phyloP scores from a whole-genome alignment of 1,140 invertebrate species.

The Bombus affinis region DNA sequence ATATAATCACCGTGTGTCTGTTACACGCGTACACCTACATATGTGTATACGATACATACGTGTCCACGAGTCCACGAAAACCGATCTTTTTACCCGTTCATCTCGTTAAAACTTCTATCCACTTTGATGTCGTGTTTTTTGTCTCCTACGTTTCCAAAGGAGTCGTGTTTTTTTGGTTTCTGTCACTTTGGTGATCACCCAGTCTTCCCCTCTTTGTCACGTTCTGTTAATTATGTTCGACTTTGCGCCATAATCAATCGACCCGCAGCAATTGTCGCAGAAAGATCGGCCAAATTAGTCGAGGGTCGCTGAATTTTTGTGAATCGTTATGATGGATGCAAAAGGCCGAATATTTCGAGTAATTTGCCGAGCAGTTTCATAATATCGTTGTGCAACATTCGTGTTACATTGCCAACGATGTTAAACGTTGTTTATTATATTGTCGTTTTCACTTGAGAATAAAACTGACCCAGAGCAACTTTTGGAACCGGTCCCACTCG shows the following conservation, averaged over 20 bases:
- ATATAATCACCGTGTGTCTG: constrained; percentile 51
- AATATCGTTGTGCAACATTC: neutral
- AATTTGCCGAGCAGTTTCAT: neutral
- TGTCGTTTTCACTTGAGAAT: neutral
- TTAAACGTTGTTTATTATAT: constrained; percentile 39
- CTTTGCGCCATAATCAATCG: constrained; percentile 56
- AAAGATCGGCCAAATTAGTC: constrained; percentile 25
- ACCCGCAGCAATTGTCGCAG: constrained; percentile 51
- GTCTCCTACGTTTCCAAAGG: constrained; percentile 3
- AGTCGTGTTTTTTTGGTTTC: constrained; percentile 3
- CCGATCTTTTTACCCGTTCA: neutral
- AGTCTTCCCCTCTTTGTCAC: neutral
- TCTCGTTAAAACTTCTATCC: constrained; percentile 22
- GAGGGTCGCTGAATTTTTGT: constrained; percentile 15
- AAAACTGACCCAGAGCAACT: neutral
- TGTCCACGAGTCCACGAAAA: neutral
- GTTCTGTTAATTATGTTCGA: constrained; percentile 46
- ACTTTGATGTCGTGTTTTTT: constrained; percentile 45
- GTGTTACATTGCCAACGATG: neutral
- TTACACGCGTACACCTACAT: neutral
- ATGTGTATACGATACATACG: neutral
- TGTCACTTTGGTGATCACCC: neutral
- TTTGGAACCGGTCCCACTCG: constrained; percentile 23
- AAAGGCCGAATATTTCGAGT: neutral
- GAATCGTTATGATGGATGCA: neutral